A percentile compares a stretch with the other conserved stretches of the same genome.
Conservation (phyloP, 2,888 invertebrate species). For the Trichacis sp. region DNA sequence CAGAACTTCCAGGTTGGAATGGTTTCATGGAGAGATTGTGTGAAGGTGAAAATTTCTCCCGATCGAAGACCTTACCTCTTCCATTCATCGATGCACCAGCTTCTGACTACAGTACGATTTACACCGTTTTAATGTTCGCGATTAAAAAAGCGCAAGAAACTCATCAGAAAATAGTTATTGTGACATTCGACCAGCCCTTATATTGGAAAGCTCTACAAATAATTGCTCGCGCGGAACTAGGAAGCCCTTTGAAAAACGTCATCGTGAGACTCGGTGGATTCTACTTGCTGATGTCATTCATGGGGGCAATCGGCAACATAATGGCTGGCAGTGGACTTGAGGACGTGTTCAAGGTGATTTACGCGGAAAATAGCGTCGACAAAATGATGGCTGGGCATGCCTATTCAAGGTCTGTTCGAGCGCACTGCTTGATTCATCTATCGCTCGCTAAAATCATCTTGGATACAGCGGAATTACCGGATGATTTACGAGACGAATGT, state of each 20-base stretch:
- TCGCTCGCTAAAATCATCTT: slow-evolving; percentile 33
- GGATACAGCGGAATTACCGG: slow-evolving; percentile 2
- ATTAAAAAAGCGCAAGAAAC: slow-evolving; percentile 22
- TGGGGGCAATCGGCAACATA: slow-evolving; percentile 35
- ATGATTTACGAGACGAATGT: background rate
- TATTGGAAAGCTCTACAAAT: slow-evolving; percentile 35
- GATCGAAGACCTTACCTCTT: slow-evolving; percentile 36
- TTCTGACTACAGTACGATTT: slow-evolving; percentile 33
- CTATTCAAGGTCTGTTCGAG: slow-evolving; percentile 37
- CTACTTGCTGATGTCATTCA: slow-evolving; percentile 38
- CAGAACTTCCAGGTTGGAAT: slow-evolving; percentile 57
- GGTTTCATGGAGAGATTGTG: slow-evolving; percentile 56
- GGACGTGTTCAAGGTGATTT: slow-evolving; percentile 37
- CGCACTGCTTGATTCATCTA: slow-evolving; percentile 34
- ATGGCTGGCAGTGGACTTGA: slow-evolving; percentile 45
- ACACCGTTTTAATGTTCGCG: slow-evolving; percentile 22
- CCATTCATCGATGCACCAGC: slow-evolving; percentile 40
- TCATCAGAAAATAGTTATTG: slow-evolving; percentile 21
- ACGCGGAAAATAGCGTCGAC: slow-evolving; percentile 41
- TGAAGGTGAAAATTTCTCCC: slow-evolving; percentile 33
- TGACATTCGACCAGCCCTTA: slow-evolving; percentile 41
- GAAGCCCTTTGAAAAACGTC: slow-evolving; percentile 27
- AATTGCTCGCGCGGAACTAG: slow-evolving; percentile 4
- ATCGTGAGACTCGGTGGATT: slow-evolving; percentile 51
- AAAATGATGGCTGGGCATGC: slow-evolving; percentile 39